Evolutionary conservation across 2,888 invertebrate species (phyloP).

Genomic region (Dasysyrphus albostriatus): DNA sequence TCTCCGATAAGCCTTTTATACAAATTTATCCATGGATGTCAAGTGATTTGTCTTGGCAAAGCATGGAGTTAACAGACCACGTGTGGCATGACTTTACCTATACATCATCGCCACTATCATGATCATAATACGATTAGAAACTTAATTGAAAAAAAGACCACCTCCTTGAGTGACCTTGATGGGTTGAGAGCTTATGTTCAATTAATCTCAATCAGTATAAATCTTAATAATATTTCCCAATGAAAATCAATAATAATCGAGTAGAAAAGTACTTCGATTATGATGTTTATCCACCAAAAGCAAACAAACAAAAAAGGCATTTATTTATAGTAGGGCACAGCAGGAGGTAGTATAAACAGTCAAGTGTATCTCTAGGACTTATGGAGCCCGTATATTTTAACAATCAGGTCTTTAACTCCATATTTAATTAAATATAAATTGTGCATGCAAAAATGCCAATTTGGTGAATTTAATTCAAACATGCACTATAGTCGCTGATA

Average conservation of each 20-base stretch:
- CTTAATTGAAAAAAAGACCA: slow-evolving; percentile 61
- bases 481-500: slow-evolving; percentile 47
- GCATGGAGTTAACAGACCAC: slow-evolving; percentile 41
- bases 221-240: slow-evolving; percentile 34
- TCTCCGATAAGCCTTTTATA: slow-evolving; percentile 9
- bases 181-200: slow-evolving; percentile 3
- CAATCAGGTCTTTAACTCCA: slow-evolving; percentile 39
- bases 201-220: slow-evolving; percentile 53
- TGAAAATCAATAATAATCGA: slow-evolving; percentile 56
- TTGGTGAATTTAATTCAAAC: slow-evolving; percentile 63
- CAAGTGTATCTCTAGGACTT: not conserved
- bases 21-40: slow-evolving; percentile 63
- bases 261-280: slow-evolving; percentile 62
- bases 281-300: slow-evolving; percentile 53
- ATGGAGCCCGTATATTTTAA: not conserved
- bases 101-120: slow-evolving; percentile 9
- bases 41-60: slow-evolving; percentile 59
- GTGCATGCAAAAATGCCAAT: slow-evolving; percentile 74
- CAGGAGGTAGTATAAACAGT: not conserved
- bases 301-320: not conserved
- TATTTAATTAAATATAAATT: slow-evolving; percentile 67
- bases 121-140: slow-evolving; percentile 60
- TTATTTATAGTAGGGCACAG: slow-evolving; percentile 3
- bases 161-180: slow-evolving; percentile 59
- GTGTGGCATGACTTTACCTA: slow-evolving; percentile 19